Evolutionary conservation across 2,888 invertebrate genomes (phyloP).

Genomic region (Caradrina kadenii): DNA sequence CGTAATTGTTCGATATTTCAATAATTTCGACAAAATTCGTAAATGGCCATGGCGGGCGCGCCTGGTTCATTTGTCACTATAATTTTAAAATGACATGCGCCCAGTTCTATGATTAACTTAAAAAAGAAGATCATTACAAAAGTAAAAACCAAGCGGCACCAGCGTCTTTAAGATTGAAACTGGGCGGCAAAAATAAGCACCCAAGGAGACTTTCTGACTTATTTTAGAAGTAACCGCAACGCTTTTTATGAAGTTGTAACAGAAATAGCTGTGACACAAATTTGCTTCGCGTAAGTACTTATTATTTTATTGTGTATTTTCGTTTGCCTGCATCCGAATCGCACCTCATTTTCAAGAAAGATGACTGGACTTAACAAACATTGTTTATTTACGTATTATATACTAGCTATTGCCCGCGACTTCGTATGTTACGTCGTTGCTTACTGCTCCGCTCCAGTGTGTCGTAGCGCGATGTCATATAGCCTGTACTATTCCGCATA

Average conservation of each 20-base stretch:
- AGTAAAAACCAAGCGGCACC: neutral
- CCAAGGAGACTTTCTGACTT: slow-evolving; percentile 39
- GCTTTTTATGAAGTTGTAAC: slow-evolving; percentile 22
- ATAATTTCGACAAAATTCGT: no score
- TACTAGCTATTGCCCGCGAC: no score
- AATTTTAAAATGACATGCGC: no score
- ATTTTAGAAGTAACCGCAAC: slow-evolving; percentile 11
- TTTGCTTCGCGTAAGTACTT: slow-evolving; percentile 27
- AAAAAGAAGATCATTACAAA: no score
- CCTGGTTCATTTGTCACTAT: no score
- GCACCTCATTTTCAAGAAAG: slow-evolving; percentile 25
- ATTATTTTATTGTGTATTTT: slow-evolving; percentile 56
- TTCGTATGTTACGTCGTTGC: no score
- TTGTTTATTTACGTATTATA: slow-evolving; percentile 25
- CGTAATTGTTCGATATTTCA: no score
- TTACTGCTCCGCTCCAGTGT: no score
- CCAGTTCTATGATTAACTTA: no score
- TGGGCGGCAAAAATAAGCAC: slow-evolving; percentile 32
- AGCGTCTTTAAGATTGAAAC: slow-evolving; percentile 1
- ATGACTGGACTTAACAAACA: slow-evolving; percentile 31
- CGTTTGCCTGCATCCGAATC: slow-evolving; percentile 30
- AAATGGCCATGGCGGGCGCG: no score
- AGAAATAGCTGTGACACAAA: slow-evolving; percentile 55
- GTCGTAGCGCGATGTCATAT: no score
- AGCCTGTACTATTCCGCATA: no score